Evolutionary conservation across 2,113 vertebrate species (phyloP), one percentile per base, ranked within the genome.

Genomic region (Peromyscus californicus): DNA sequence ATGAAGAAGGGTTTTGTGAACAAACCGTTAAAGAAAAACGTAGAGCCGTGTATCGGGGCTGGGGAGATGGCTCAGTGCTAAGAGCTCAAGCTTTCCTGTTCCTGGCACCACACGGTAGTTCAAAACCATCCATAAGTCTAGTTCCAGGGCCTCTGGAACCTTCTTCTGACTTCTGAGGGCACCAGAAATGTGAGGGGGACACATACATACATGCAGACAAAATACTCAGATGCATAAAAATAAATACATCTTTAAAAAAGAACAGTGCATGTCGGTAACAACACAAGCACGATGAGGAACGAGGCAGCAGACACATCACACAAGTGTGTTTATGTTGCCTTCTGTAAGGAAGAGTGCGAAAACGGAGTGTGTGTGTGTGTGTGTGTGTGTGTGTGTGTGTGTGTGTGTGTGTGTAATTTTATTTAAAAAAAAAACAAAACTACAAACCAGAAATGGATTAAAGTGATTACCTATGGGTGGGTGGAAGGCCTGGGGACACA

Each of bases 401-500:
- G 70, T 82, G 42, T 61, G 4, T 21, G 5, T 61, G n/a, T 48
- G 69, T 83, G 63, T 54, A 11, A 85, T 42, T 82, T 69, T 72
- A 51, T 51, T 90, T 51, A 33, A 19, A 7, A 74, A 75, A 95
- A 48, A 48, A 48, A 48, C 45, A 48, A 91, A 69, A 2, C 4
- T 54, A 70, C 8, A 45, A 67, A 36, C 1, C 48, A 87, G n/a
- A 75, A 76, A 54, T 83, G 36, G 59, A 21, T 36, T 74, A 5
- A 93, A n/a, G 39, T 33, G 3, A 17, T 13, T 87, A 31, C 13
- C 2, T 33, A 8, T 70, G 5, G 36, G 21, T 48, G 0, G 5
- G 36, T 21, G 0, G 36, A 76, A 3, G 26, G 0, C 16, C 7
- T 7, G 8, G 16, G 9, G 2, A 33, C 13, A 1, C 8, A 82